Evolutionary conservation across 2,797 vertebrate species (phyloP).

Genomic region (Hippopotamyrus pictus): DNA sequence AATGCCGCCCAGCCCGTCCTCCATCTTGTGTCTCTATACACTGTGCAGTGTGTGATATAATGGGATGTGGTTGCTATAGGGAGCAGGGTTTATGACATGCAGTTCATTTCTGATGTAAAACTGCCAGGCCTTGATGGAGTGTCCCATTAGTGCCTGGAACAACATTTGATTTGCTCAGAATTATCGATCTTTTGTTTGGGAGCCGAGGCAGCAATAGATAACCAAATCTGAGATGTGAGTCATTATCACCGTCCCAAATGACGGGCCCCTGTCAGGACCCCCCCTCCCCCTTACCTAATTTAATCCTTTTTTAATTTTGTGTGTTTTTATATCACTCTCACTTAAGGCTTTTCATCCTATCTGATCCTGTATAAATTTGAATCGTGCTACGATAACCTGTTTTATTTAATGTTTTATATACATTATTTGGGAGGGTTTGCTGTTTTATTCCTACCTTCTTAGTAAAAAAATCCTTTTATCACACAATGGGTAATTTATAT

Average conservation of each 20-base stretch:
- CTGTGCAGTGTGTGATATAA: conserved; percentile 55
- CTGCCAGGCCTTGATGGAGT: conserved; percentile 73
- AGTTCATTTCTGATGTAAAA: conserved; percentile 68
- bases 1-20: not conserved
- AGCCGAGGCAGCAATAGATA: conserved; percentile 77
- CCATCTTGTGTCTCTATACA: not conserved
- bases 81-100: conserved; percentile 51
- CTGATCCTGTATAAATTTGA: conserved; percentile 72
- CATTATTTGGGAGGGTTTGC: conserved; percentile 80
- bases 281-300: conserved; percentile 51
- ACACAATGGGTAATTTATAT: conserved; percentile 99
- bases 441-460: conserved; percentile 99
- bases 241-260: conserved; percentile 72
- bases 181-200: conserved; percentile 80
- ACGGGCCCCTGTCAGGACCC: conserved; percentile 70
- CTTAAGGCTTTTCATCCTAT: conserved; percentile 64
- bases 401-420: conserved; percentile 63
- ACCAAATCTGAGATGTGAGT: conserved; percentile 68
- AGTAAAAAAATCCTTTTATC: conserved; percentile 99
- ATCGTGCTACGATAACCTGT: conserved; percentile 67
- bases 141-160: conserved; percentile 72
- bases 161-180: conserved; percentile 81
- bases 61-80: conserved; percentile 48
- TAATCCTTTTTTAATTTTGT: conserved; percentile 51
- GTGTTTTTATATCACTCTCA: conserved; percentile 49